Evolutionary conservation across 2,113 vertebrate species (phyloP).

Genomic region (Pteruthius melanotis): DNA sequence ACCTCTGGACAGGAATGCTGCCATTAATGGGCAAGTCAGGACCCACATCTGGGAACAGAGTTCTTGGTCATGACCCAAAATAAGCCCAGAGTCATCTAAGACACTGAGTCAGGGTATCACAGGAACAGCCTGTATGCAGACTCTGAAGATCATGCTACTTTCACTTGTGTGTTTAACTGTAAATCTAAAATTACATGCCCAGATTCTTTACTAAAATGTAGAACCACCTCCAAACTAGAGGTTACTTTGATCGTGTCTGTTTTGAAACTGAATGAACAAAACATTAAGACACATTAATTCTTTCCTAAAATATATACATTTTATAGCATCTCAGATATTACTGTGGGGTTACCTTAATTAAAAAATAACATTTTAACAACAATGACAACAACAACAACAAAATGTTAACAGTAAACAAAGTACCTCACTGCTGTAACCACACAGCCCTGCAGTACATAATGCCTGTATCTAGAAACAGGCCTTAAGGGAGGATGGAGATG

Average conservation of each 20-base stretch:
- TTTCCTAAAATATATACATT: neutral
- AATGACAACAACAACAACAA: neutral
- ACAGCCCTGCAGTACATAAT: neutral
- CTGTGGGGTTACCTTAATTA: neutral
- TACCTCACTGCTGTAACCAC: neutral
- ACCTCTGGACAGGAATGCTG: neutral
- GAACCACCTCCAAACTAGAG: neutral
- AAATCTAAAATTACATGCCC: neutral
- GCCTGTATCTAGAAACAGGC: neutral
- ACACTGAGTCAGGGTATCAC: neutral
- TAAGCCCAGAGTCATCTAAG: neutral
- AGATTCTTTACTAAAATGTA: neutral
- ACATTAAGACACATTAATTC: neutral
- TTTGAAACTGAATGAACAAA: neutral
- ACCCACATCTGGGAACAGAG: neutral
- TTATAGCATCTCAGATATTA: neutral
- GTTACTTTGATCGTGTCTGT: neutral
- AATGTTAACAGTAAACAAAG: neutral
- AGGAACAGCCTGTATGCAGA: neutral
- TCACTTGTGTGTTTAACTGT: neutral
- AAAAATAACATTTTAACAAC: neutral
- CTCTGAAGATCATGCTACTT: neutral
- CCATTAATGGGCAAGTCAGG: neutral
- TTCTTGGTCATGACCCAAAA: neutral
- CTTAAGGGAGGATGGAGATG: neutral